These are phyloP conservation scores for Parthenolecanium corni DNA, from an alignment of 2,888 invertebrate species.

Conservation along the genomic window DNA sequence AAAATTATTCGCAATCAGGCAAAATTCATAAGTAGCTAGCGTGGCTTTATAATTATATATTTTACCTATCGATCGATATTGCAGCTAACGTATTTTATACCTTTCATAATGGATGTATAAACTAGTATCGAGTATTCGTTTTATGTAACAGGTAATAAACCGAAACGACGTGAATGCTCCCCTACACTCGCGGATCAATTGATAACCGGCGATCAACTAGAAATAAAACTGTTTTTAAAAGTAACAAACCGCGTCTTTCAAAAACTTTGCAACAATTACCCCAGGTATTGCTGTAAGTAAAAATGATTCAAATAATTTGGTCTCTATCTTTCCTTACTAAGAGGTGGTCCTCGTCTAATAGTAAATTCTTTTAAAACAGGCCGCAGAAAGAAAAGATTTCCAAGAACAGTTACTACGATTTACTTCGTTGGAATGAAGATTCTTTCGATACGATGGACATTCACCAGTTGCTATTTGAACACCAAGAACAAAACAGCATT, in stretches of 20 bases:
- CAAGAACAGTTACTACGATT: slow-evolving; percentile 34
- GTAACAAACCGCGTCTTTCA: slow-evolving; percentile 38
- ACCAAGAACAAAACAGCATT: slow-evolving; percentile 37
- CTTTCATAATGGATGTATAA: too few species aligned
- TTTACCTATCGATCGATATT: too few species aligned
- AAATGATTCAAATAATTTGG: too few species aligned
- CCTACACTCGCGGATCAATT: slow-evolving; percentile 47
- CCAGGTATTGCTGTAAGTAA: slow-evolving; percentile 42
- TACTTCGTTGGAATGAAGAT: slow-evolving; percentile 42
- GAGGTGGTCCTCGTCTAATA: too few species aligned
- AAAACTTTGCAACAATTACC: slow-evolving; percentile 54
- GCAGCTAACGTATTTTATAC: too few species aligned
- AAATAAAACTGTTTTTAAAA: slow-evolving; percentile 42
- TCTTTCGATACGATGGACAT: slow-evolving; percentile 53
- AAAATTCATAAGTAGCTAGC: too few species aligned
- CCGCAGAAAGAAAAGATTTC: slow-evolving; percentile 26
- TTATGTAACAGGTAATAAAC: slow-evolving; percentile 15
- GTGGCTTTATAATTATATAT: too few species aligned
- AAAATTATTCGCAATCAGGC: too few species aligned
- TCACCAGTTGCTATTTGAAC: slow-evolving; percentile 47
- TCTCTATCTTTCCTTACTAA: too few species aligned
- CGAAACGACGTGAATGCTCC: slow-evolving; percentile 58
- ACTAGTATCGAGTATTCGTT: too few species aligned
- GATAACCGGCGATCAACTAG: slow-evolving; percentile 44
- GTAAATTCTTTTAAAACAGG: slow-evolving; percentile 14